Conservation (phyloP, 2,888 invertebrate genomes). For the Scaptomyza caliginosa region DNA sequence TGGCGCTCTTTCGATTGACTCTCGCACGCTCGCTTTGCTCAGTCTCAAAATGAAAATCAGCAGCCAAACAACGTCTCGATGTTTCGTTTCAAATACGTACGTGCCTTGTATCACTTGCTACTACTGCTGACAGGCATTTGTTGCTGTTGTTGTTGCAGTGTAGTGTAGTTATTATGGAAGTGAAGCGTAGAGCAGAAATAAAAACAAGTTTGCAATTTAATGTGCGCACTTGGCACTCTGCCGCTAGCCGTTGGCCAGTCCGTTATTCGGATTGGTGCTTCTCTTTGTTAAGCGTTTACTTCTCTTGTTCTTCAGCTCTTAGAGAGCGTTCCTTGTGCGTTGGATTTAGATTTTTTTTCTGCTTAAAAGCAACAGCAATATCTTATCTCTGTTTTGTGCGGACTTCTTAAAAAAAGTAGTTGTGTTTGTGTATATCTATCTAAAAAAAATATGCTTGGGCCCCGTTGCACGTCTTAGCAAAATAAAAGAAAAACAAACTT, state of each 20-base stretch:
- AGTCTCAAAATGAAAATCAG: slow-evolving; percentile 41
- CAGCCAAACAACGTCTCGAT: slow-evolving; percentile 56
- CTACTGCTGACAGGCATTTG: slow-evolving; percentile 37
- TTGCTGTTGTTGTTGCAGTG: slow-evolving; percentile 50
- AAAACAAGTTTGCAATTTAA: slow-evolving; percentile 78
- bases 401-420: slow-evolving; percentile 17
- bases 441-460: slow-evolving; percentile 33
- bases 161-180: slow-evolving; percentile 61
- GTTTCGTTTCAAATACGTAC: slow-evolving; percentile 67
- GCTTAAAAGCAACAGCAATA: slow-evolving; percentile 26
- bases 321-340: slow-evolving; percentile 9
- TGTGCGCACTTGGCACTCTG: slow-evolving; percentile 75
- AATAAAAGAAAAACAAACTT: slow-evolving; percentile 41
- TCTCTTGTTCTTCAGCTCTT: slow-evolving; percentile 16
- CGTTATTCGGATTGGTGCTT: slow-evolving; percentile 46
- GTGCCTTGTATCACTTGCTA: slow-evolving; percentile 80
- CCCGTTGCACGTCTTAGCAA: slow-evolving; percentile 69
- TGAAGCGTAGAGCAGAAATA: slow-evolving; percentile 58
- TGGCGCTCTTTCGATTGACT: slow-evolving; percentile 34
- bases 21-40: slow-evolving; percentile 30
- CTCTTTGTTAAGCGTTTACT: slow-evolving; percentile 24
- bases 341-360: slow-evolving; percentile 23
- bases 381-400: slow-evolving; percentile 38
- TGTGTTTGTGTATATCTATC: slow-evolving; percentile 37
- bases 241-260: slow-evolving; percentile 51